These are phyloP conservation scores for Diplosoma virens DNA, from an alignment of 23 tunicate species.

Conservation along the genomic window DNA sequence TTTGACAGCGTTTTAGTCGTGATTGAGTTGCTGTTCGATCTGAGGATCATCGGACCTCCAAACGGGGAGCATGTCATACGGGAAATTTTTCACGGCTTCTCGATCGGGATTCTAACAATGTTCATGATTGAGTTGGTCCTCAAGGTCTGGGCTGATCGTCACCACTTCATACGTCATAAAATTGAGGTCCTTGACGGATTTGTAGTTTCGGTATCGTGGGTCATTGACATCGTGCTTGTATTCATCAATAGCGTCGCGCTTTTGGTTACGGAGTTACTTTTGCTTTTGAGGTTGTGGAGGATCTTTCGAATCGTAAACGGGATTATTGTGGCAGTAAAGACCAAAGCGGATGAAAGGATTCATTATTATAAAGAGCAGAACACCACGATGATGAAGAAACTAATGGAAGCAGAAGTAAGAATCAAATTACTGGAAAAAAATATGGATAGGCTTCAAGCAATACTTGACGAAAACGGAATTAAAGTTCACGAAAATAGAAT, in stretches of 20 bases:
- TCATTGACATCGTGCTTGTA: conserved; percentile 48
- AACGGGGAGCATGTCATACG: conserved; percentile 33
- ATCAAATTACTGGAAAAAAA: conserved; percentile 2
- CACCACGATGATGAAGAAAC: conserved; percentile 3
- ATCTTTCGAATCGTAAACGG: conserved; percentile 75
- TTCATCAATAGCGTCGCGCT: conserved; percentile 42
- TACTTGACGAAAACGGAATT: neutral
- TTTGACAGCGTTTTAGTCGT: conserved; percentile 56
- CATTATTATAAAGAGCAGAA: conserved; percentile 47
- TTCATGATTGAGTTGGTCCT: conserved; percentile 78
- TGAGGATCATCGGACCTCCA: conserved; percentile 15
- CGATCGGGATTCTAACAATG: conserved; percentile 62
- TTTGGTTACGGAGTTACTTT: conserved; percentile 56
- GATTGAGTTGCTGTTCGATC: conserved; percentile 55
- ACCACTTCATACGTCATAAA: conserved; percentile 73
- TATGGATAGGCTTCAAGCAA: neutral
- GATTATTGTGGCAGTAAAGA: conserved; percentile 70
- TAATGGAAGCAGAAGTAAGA: conserved; percentile 27
- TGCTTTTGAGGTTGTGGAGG: conserved; percentile 77
- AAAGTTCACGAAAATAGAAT: conserved; percentile 3
- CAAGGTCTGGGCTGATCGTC: conserved; percentile 69
- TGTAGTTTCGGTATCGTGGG: conserved; percentile 77
- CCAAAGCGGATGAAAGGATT: conserved; percentile 64
- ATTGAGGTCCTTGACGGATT: conserved; percentile 75
- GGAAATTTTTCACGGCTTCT: conserved; percentile 69